Evolutionary conservation across 2,797 vertebrate species (phyloP).

Genomic region (Dryobates pubescens): DNA sequence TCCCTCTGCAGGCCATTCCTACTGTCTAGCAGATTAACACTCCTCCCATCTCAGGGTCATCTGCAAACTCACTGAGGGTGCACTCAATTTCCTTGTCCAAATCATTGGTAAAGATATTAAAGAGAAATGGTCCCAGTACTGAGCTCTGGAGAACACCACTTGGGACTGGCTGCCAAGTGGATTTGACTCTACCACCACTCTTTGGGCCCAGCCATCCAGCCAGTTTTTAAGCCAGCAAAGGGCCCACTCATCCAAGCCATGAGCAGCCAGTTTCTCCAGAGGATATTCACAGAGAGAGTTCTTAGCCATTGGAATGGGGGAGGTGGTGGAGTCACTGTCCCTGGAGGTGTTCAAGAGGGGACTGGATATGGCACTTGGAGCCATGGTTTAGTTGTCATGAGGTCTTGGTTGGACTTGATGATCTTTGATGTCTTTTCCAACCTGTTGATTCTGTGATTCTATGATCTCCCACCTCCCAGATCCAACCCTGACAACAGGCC

Average conservation of each 20-base stretch:
- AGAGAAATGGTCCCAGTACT: background rate
- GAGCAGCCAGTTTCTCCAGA: background rate
- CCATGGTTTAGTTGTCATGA: no score
- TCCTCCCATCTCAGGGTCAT: background rate
- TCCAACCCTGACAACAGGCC: accelerated
- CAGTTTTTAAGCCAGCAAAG: background rate
- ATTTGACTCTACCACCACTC: background rate
- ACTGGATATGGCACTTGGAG: no score
- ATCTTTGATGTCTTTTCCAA: no score
- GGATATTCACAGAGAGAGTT: no score
- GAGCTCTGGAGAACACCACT: background rate
- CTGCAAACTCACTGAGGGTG: background rate
- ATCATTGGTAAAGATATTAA: background rate
- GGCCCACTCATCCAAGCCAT: background rate
- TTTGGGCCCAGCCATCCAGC: background rate
- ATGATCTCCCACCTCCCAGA: background rate
- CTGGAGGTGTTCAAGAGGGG: no score
- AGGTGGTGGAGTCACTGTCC: no score
- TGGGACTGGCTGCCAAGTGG: background rate
- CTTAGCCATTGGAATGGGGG: no score
- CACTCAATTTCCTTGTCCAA: background rate
- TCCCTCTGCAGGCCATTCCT: background rate
- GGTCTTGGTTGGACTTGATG: no score
- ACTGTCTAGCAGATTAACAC: background rate
- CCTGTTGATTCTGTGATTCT: no score